Conservation (phyloP, 2,113 vertebrate genomes). For the Narcine bancroftii region DNA sequence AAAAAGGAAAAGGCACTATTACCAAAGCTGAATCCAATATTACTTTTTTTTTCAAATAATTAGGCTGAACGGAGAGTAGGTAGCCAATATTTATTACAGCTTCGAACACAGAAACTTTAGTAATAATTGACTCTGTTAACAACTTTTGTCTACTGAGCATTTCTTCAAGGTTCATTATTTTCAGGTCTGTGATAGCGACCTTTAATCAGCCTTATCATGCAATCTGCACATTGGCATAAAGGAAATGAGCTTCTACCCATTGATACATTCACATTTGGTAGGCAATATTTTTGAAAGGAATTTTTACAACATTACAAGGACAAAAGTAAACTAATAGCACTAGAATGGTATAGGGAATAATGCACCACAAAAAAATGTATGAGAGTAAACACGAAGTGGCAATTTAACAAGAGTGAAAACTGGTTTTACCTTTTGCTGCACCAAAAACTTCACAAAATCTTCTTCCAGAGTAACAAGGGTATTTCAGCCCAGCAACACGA, state of each 20-base stretch:
- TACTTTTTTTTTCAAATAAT: constrained; percentile 5
- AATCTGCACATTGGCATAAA: constrained; percentile 18
- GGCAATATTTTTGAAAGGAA: background rate
- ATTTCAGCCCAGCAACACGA: background rate
- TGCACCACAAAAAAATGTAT: background rate
- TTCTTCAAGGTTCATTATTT: constrained; percentile 32
- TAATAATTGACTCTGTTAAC: constrained; percentile 27
- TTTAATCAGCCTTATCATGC: constrained; percentile 25
- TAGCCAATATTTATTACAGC: background rate
- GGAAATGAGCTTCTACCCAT: background rate
- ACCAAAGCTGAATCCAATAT: background rate
- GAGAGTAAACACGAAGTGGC: background rate
- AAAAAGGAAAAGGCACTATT: background rate
- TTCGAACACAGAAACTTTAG: background rate
- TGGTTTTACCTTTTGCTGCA: background rate
- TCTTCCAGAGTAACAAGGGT: background rate
- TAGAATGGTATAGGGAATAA: background rate
- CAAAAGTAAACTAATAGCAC: background rate
- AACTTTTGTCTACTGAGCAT: background rate
- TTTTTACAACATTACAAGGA: constrained; percentile 12
- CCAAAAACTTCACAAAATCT: background rate
- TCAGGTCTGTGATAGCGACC: background rate
- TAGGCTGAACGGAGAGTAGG: background rate
- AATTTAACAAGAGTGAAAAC: background rate
- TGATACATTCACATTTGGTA: background rate